Evolutionary conservation across 1,140 invertebrate genomes (phyloP), one percentile per base, ranked within the genome.

Genomic region (Euwallacea fornicatus): DNA sequence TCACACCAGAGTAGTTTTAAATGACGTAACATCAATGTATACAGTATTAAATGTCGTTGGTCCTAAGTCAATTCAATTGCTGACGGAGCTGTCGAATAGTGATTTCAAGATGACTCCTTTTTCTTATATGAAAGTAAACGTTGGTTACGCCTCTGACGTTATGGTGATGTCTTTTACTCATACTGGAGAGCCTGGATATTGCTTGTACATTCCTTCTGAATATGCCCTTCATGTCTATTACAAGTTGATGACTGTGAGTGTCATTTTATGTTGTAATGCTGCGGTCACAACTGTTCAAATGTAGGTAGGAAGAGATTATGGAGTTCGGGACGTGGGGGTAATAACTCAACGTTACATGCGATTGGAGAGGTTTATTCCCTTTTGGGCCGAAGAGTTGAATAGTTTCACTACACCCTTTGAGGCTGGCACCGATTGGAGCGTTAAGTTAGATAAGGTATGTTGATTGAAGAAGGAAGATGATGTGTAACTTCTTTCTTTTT

Each of bases 41-140:
- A 93, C 93, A 0, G 92, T 92, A 0, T 87, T 95, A 42, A 92
- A 93, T 83, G 83, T 95, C 13, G 91, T 95, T 78, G 93, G 93
- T 16, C 93, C 92, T 4, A 88, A 92, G 82, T 88, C 92, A 42
- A 81, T 86, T 42, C 86, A 89, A 76, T 81, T 95, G 7, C 80
- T 95, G 65, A 86, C 85, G 42, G 91, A 94, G 80, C 79, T 95
- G 10, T 91, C 91, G 7, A 91, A 92, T 76, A 87, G 89, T 46
- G 84, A 87, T 68, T 84, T 89, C 62, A 86, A 86, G 75, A 83
- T 92, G 60, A 87, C 90, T 70, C 88, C 91, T 9, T 94, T 94
- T 81, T 89, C 90, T 1, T 92, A 88, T 77, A 89, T 90, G 85
- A 87, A 87, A 77, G 86, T 93, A 16, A 89, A 93, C 78, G 85